Evolutionary conservation across 2,797 vertebrate genomes (phyloP), one percentile per base, ranked within the genome.

Genomic region (Caiman crocodilus): DNA sequence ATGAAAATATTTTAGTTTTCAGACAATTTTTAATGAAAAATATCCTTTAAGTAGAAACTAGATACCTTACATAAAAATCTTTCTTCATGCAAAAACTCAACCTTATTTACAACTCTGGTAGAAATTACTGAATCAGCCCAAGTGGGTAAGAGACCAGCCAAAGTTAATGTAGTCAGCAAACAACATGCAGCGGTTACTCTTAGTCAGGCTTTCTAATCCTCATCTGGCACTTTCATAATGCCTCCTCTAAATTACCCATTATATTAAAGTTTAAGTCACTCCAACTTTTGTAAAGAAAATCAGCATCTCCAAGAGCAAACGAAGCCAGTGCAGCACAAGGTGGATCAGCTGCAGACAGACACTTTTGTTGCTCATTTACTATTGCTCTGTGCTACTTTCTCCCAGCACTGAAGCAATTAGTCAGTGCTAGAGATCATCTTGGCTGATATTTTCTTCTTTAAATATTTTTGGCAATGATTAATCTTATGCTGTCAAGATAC

Each of bases 401-500:
- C 17, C 86, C 18, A 74, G 10, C 30, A 67, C 21, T 79, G 21
- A 58, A 58, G 65, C 28, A 94, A 65, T 58, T 82, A 63, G 21
- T 92, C 59, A 76, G 63, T 76, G 78, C 1, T 4, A 87, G 30
- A 82, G 95, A 91, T 88, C 59, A 88, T 8, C 7, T 32, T 82
- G 76, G 56, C 9, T 82, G 57, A 18, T 80, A 90, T 87, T 88
- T 88, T 88, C n/a, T 59, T 8, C 76, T 85, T 92, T 88, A 83
- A 87, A 55, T 88, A 73, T 90, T 75, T 30, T 67, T 82, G n/a
- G 0, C 12, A 82, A 67, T 79, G 82, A 86, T 94, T 93, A 92
- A 85, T 87, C 64, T 92, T 59, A 28, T 55, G 3, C 30, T 92
- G 35, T 57, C 1, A 32, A 35, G 4, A 76, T 80, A 80, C 20